A percentile compares a stretch with the other conserved stretches of the same genome.
phyloP scores from a whole-genome alignment of 2,797 vertebrate genomes.

The Megalops cyprinoides region DNA sequence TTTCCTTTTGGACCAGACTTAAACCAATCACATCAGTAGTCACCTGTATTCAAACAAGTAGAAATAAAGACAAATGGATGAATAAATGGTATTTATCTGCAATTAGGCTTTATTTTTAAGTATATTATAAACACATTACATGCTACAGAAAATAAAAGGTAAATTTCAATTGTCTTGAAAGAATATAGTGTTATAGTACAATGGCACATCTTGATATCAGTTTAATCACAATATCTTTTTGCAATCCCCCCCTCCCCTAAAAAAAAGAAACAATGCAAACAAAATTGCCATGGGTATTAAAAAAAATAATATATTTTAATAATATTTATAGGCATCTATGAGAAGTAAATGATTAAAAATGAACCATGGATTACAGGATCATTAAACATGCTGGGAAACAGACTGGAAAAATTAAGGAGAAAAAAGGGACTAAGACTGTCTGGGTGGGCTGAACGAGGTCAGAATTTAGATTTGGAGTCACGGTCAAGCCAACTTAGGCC shows the following conservation, averaged over 20 bases:
- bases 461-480: not conserved
- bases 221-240: slow-evolving; percentile 67
- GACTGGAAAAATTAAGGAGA: not conserved
- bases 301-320: slow-evolving; percentile 68
- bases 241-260: slow-evolving; percentile 71
- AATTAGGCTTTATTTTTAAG: slow-evolving; percentile 94
- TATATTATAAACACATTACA: slow-evolving; percentile 94
- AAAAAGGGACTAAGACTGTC: not conserved
- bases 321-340: slow-evolving; percentile 65
- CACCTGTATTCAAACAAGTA: not conserved
- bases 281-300: slow-evolving; percentile 66
- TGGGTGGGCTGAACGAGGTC: not conserved
- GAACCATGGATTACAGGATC: slow-evolving; percentile 5
- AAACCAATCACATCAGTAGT: not conserved
- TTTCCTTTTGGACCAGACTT: not conserved
- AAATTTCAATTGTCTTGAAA: slow-evolving; percentile 88
- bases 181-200: slow-evolving; percentile 98
- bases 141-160: slow-evolving; percentile 91
- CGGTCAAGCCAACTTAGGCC: not conserved
- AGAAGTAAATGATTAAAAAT: slow-evolving; percentile 69
- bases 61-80: slow-evolving; percentile 2
- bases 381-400: slow-evolving; percentile 13
- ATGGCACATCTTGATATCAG: slow-evolving; percentile 86
- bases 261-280: slow-evolving; percentile 75
- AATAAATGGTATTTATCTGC: slow-evolving; percentile 60